A percentile compares a stretch with the other conserved stretches of the same genome.
phyloP scores from a whole-genome alignment of 2,797 vertebrate genomes.

The Huso huso region DNA sequence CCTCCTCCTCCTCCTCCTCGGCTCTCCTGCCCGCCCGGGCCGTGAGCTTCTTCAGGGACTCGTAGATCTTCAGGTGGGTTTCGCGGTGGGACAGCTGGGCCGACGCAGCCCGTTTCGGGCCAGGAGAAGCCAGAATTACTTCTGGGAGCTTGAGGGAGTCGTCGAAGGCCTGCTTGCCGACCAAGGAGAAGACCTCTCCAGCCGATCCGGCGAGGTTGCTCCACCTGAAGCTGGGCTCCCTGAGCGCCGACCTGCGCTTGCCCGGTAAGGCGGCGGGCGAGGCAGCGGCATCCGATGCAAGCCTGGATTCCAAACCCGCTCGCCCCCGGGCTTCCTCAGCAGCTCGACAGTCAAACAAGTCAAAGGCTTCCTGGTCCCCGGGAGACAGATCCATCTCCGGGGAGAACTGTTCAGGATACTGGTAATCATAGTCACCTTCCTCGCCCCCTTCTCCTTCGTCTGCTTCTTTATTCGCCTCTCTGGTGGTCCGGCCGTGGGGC shows the following conservation, averaged over 20 bases:
- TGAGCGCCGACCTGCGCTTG: slow-evolving; percentile 62
- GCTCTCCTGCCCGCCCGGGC: slow-evolving; percentile 39
- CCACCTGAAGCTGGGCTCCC: slow-evolving; percentile 79
- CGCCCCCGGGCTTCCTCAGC: too few relatives aligned
- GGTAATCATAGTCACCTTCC: too few relatives aligned
- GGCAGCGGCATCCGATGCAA: slow-evolving; percentile 43
- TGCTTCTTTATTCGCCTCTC: too few relatives aligned
- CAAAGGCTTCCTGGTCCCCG: slow-evolving; percentile 43
- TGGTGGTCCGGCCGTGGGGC: slow-evolving; percentile 25
- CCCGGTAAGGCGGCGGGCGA: slow-evolving; percentile 43
- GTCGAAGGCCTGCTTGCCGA: slow-evolving; percentile 21
- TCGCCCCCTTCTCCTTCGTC: too few relatives aligned
- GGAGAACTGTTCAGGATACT: neutral
- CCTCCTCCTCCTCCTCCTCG: slow-evolving; percentile 36
- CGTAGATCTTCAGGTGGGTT: slow-evolving; percentile 72
- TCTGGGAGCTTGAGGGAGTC: slow-evolving; percentile 22
- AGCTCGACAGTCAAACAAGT: slow-evolving; percentile 28
- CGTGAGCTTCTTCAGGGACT: slow-evolving; percentile 60
- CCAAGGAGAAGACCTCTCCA: slow-evolving; percentile 48
- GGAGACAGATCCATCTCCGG: neutral
- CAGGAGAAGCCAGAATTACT: slow-evolving; percentile 49
- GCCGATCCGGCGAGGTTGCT: slow-evolving; percentile 54
- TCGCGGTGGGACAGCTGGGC: slow-evolving; percentile 64
- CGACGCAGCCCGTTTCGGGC: slow-evolving; percentile 42
- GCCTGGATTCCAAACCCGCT: slow-evolving; percentile 39